Conservation (phyloP, 2,113 vertebrate species). For the Cisticola juncidis region DNA sequence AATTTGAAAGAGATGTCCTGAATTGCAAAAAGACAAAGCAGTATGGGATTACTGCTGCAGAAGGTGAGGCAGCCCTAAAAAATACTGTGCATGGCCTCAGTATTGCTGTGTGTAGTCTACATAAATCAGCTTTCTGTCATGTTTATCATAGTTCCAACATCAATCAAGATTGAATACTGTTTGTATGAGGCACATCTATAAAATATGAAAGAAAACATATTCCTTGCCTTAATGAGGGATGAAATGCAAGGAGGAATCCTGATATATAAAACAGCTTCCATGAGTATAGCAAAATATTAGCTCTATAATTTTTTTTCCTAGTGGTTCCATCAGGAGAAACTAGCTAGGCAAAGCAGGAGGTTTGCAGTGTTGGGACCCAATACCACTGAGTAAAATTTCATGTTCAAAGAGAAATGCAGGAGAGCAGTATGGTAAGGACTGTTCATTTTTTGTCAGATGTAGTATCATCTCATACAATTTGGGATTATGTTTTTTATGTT, state of each 20-base stretch:
- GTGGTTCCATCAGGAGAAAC: background rate
- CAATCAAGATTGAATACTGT: background rate
- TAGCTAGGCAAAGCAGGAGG: background rate
- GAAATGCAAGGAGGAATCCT: background rate
- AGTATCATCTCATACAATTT: background rate
- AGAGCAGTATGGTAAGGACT: background rate
- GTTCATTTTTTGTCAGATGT: background rate
- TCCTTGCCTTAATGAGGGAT: background rate
- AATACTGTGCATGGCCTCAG: background rate
- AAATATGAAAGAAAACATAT: background rate
- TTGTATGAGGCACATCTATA: background rate
- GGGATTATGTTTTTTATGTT: background rate
- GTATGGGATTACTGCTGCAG: background rate
- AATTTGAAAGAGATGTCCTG: background rate
- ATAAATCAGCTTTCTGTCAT: background rate
- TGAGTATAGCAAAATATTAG: background rate
- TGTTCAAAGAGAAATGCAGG: background rate
- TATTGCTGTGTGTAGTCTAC: background rate
- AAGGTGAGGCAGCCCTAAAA: background rate
- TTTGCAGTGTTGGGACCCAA: background rate
- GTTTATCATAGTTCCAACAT: background rate
- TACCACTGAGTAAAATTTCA: background rate
- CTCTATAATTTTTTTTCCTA: background rate
- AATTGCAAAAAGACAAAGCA: background rate
- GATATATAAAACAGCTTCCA: background rate